These are phyloP conservation scores for Poeciliopsis gracilis DNA, from an alignment of 2,797 vertebrate genomes.

Conservation along the genomic window DNA sequence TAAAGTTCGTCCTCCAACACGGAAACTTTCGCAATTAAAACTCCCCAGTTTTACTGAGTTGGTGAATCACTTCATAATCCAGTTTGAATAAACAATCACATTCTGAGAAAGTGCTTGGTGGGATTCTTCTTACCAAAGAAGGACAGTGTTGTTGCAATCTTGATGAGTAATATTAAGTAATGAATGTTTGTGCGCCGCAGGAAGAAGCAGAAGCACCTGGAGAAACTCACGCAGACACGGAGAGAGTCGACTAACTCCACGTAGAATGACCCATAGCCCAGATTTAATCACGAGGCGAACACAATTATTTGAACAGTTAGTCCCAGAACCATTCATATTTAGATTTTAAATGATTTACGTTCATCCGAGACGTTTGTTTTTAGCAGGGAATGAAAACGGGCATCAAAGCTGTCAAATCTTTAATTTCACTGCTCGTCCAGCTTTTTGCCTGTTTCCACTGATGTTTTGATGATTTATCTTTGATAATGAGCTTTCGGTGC, in stretches of 20 bases:
- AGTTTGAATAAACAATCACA: not conserved
- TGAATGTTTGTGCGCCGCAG: not conserved
- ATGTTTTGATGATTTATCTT: not conserved
- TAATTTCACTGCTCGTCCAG: not conserved
- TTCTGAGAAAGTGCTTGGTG: not conserved
- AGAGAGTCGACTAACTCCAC: not conserved
- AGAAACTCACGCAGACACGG: not conserved
- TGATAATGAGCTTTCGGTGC: not conserved
- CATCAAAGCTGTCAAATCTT: not conserved
- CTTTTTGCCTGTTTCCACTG: not conserved
- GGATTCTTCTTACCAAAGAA: not conserved
- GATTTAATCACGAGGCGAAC: not conserved
- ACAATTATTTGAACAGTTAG: not conserved
- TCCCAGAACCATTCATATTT: not conserved
- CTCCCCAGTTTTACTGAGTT: not conserved
- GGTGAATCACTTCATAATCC: not conserved
- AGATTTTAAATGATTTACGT: not conserved
- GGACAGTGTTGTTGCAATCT: not conserved
- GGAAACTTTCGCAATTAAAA: not conserved
- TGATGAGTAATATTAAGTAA: not conserved
- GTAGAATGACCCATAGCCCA: not conserved
- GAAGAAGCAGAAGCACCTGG: not conserved
- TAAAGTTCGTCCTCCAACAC: conserved; percentile 8
- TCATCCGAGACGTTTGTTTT: not conserved
- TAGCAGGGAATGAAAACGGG: not conserved